phyloP scores from a whole-genome alignment of 1,140 invertebrate species.

The Polypedilum pembai region DNA sequence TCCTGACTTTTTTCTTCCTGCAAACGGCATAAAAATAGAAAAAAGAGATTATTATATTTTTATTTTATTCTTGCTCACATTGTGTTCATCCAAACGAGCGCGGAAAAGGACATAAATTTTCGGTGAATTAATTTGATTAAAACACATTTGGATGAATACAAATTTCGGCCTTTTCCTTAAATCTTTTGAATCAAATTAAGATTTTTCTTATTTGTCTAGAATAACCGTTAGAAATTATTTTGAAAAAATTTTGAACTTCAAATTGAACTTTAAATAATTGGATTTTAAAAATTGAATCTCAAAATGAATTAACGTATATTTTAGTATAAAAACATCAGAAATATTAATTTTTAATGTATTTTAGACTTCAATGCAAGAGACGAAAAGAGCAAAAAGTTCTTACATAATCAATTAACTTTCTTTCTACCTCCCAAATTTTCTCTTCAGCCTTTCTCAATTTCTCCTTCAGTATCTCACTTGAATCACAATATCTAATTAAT shows the following conservation, averaged over 20 bases:
- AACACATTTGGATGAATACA: neutral
- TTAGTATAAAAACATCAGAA: too few species aligned
- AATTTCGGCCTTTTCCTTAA: neutral
- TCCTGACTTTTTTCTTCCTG: constrained; percentile 13
- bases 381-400: neutral
- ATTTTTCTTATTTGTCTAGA: neutral
- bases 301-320: too few species aligned
- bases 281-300: too few species aligned
- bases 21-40: neutral
- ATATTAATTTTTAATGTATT: too few species aligned
- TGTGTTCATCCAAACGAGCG: constrained; percentile 1
- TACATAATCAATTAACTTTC: constrained; percentile 20
- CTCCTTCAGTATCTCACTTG: neutral
- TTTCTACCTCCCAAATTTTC: constrained; percentile 2
- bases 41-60: neutral
- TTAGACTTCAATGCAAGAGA: neutral
- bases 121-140: constrained; percentile 28
- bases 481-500: neutral
- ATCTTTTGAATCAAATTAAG: neutral
- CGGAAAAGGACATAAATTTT: constrained; percentile 23
- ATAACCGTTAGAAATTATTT: neutral
- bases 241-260: neutral
- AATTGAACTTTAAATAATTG: too few species aligned
- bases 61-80: neutral
- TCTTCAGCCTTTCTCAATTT: neutral